Evolutionary conservation across 30 jellyfish, hydroid and myxozoan genomes (phyloP).

Genomic region (Sanderia malayensis): DNA sequence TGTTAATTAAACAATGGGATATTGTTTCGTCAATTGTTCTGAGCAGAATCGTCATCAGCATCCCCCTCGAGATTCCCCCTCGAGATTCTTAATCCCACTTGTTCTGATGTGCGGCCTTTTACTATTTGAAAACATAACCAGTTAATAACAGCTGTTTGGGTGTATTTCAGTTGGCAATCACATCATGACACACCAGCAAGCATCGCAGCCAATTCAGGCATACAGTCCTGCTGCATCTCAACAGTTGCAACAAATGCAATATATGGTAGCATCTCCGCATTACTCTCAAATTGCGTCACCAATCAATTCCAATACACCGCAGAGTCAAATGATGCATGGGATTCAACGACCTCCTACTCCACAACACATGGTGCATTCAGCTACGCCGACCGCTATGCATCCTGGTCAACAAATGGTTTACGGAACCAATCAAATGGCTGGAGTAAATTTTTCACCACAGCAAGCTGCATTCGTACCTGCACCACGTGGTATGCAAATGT

Average conservation of each 20-base stretch:
- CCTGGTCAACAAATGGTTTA: slow-evolving; percentile 19
- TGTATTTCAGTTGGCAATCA: slow-evolving; percentile 2
- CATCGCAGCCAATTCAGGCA: slow-evolving; percentile 16
- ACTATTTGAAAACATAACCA: too few species aligned
- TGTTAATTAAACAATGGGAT: too few species aligned
- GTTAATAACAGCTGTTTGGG: too few species aligned
- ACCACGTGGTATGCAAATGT: too few species aligned
- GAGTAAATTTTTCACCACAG: slow-evolving; percentile 27
- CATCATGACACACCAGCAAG: slow-evolving; percentile 46
- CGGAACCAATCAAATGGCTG: slow-evolving; percentile 6
- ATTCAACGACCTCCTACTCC: slow-evolving; percentile 67
- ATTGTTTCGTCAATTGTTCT: too few species aligned
- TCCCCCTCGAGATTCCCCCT: too few species aligned
- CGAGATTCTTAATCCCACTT: too few species aligned
- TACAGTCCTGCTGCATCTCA: slow-evolving; percentile 35
- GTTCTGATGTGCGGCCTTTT: too few species aligned
- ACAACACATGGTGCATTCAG: slow-evolving; percentile 52
- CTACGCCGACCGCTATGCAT: slow-evolving; percentile 65
- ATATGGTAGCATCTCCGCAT: slow-evolving; percentile 42
- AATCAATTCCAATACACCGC: slow-evolving; percentile 42
- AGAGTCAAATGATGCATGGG: slow-evolving; percentile 45
- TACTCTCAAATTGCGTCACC: slow-evolving; percentile 56
- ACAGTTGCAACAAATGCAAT: slow-evolving; percentile 34
- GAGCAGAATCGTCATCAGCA: too few species aligned
- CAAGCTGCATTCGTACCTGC: too few species aligned